Base-by-base conservation (phyloP, 2,113 vertebrate genomes). In the Probosciger aterrimus region DNA sequence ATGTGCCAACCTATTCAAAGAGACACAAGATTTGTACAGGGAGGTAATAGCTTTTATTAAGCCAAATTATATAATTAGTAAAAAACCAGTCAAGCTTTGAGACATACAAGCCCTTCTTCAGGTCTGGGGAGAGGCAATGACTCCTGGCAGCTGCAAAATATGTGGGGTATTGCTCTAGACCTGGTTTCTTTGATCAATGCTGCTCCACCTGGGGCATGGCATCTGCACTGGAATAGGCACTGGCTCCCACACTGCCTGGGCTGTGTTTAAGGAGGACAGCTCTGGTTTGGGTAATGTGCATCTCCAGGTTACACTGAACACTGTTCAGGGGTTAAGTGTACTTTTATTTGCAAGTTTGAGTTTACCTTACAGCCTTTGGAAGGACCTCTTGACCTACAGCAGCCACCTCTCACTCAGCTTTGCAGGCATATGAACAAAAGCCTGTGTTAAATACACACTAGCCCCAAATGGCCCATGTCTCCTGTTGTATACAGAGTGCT, bases 11-110 rank as follows among this genome's bases (percentile, higher is more conserved):
- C 71, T 92, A 90, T 89, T 90, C 71, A 68, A 69, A 82, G 74
- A 70, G 91, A 79, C 60, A 82, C 50, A 76, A 50, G 83, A 91
- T 95, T 92, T 84, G 92, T 94, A 95, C 37, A 44, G 86, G 24
- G 91, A 95, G 62, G 93, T 91, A 96, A 95, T 92, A 82, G 93
- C 74, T 95, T 96, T 95, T 95, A 93, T 89, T 87, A 92, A 76
- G 74, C 77, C 74, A 89, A 95, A 93, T 95, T 85, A 92, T 82
- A 62, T 84, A 95, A 95, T 97, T 92, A 95, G 93, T 52, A 27
- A 77, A 94, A 90, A 93, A 82, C 4, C 77, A 89, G 77, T 41
- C 39, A 23, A 82, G 89, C 74, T 95, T 92, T 82, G 69, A 82
- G 73, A 78, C 80, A 31, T 55, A 68, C 30, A 18, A 88, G 24